Evolutionary conservation across 2,797 vertebrate species (phyloP).

Genomic region (Prionace glauca): DNA sequence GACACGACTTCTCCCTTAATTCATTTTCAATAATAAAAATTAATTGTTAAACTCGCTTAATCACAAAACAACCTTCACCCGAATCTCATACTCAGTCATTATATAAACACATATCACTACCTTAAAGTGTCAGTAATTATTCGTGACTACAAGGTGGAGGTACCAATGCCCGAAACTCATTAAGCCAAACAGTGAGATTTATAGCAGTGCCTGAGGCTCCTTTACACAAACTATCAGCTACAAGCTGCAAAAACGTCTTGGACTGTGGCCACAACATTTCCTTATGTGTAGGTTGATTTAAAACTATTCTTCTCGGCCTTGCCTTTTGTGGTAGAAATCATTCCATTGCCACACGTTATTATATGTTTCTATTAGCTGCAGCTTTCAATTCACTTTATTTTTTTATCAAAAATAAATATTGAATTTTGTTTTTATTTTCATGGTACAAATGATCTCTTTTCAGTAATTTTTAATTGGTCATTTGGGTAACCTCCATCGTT

Average conservation of each 20-base stretch:
- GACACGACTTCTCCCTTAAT: background rate
- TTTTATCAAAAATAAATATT: background rate
- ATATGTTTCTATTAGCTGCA: background rate
- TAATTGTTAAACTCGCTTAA: background rate
- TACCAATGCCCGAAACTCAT: background rate
- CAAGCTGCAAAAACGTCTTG: background rate
- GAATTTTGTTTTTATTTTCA: background rate
- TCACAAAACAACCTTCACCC: background rate
- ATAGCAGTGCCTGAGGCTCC: background rate
- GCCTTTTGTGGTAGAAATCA: background rate
- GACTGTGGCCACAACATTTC: background rate
- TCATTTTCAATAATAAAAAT: background rate
- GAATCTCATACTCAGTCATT: slow-evolving; percentile 2
- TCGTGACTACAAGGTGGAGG: background rate
- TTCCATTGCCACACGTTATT: background rate
- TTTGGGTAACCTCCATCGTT: background rate
- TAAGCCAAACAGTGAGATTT: slow-evolving; percentile 9
- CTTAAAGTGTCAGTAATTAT: background rate
- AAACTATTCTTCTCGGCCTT: background rate
- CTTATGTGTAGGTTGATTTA: background rate
- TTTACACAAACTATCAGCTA: background rate
- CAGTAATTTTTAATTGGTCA: background rate
- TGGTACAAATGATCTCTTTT: background rate
- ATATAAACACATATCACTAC: slow-evolving; percentile 14
- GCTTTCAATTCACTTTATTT: background rate